phyloP scores from a whole-genome alignment of 2,888 invertebrate species.

The Allygus modestus region DNA sequence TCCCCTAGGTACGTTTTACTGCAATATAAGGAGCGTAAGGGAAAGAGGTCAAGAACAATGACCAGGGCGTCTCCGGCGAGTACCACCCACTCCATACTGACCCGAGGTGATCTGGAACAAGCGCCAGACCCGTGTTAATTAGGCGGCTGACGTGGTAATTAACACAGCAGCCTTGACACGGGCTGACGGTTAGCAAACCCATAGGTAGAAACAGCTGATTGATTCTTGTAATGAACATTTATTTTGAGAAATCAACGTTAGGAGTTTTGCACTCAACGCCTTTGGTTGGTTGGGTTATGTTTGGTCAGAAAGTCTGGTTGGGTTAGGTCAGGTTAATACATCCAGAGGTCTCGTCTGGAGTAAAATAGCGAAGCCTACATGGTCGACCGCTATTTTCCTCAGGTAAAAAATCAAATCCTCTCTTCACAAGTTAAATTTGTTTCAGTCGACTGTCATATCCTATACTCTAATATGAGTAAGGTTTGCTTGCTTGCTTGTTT shows the following conservation, averaged over 20 bases:
- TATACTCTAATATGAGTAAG: too few relatives aligned
- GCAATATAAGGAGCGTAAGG: not conserved
- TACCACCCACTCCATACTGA: slow-evolving; percentile 21
- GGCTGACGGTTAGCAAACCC: not conserved
- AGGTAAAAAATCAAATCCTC: too few relatives aligned
- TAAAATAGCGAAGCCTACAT: too few relatives aligned
- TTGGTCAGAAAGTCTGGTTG: too few relatives aligned
- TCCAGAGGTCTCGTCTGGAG: too few relatives aligned
- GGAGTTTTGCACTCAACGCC: too few relatives aligned
- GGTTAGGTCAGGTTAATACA: too few relatives aligned
- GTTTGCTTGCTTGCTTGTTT: too few relatives aligned
- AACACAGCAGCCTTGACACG: slow-evolving; percentile 9
- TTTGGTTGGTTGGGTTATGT: too few relatives aligned
- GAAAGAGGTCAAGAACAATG: not conserved
- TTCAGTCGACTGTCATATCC: too few relatives aligned
- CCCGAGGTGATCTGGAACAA: not conserved
- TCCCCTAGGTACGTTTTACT: not conserved
- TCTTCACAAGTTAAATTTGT: too few relatives aligned
- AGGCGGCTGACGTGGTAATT: not conserved
- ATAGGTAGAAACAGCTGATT: not conserved
- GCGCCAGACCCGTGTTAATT: not conserved
- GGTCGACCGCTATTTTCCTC: too few relatives aligned
- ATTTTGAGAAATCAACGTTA: not conserved
- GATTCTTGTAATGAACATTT: not conserved
- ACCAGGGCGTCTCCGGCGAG: not conserved